phyloP scores from a whole-genome alignment of 2,113 vertebrate species.

The Tenrec ecaudatus region DNA sequence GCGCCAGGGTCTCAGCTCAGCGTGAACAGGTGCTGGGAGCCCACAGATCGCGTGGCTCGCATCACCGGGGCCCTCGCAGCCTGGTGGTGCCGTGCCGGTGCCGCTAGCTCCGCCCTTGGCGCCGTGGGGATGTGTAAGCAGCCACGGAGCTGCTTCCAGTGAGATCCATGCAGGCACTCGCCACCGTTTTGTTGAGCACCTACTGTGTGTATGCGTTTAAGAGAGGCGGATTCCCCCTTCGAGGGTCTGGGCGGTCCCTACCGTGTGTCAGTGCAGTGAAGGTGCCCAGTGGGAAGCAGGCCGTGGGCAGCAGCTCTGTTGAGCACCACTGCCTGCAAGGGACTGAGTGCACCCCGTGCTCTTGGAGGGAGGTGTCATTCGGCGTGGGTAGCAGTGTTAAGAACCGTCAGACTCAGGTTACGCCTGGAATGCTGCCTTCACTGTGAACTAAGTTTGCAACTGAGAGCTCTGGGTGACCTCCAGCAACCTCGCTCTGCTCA shows the following conservation, averaged over 20 bases:
- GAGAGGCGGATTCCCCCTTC: too few relatives aligned
- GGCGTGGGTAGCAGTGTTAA: neutral
- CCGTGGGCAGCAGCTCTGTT: accelerated
- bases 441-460: too few relatives aligned
- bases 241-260: too few relatives aligned
- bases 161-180: neutral
- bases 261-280: neutral
- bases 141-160: neutral
- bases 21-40: too few relatives aligned
- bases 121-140: neutral
- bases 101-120: neutral
- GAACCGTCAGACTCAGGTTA: neutral
- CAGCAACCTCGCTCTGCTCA: neutral
- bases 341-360: too few relatives aligned
- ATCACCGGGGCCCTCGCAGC: too few relatives aligned
- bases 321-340: too few relatives aligned
- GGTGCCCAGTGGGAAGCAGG: neutral
- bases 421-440: neutral
- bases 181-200: neutral
- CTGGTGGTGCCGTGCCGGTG: too few relatives aligned
- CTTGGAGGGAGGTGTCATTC: neutral
- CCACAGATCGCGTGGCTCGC: too few relatives aligned
- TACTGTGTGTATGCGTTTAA: neutral
- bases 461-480: neutral
- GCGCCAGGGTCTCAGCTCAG: too few relatives aligned